Evolutionary conservation across 2,797 vertebrate species (phyloP), one percentile per base, ranked within the genome.

Genomic region (Mareca strepera): DNA sequence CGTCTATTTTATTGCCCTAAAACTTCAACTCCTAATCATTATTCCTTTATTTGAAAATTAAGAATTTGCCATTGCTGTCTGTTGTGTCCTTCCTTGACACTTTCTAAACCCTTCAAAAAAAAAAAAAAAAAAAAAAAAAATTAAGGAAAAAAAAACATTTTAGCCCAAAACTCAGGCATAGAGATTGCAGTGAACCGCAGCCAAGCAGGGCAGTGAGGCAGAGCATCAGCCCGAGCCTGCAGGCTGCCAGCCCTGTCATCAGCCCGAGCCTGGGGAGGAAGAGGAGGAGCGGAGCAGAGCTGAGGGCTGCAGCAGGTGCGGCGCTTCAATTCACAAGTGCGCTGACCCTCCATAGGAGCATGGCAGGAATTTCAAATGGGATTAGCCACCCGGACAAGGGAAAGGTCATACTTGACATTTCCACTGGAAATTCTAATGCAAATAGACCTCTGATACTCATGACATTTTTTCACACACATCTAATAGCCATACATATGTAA

Each of bases 341-440:
- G 12, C 93, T 94, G 97, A 98, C 97, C 98, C 97, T 97, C 97
- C 50, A 53, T 92, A 82, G 96, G 97, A 97, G 97, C 93, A 95
- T 82, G 96, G 98, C 97, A 95, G 94, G 96, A 97, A 97, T 98
- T 97, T 97, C 95, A 98, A 98, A 98, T 97, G 96, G 97, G 98
- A 98, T 98, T 98, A 98, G 95, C 97, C 97, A 97, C 96, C 94
- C 97, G 21, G 91, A 98, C 97, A 98, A 98, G 97, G 82, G 96
- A 97, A 97, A 98, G 98, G 97, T 98, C 98, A 98, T 94, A 97
- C 97, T 98, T 97, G 96, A 97, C 97, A 98, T 98, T 98, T 98
- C 98, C 98, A 98, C 97, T 98, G 97, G 97, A 98, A 98, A 98
- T 98, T 97, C 97, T 97, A 98, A 98, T 97, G 96, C 97, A 98